These are phyloP conservation scores for Buphagus erythrorhynchus DNA, from an alignment of 2,797 vertebrate species.

Conservation along the genomic window DNA sequence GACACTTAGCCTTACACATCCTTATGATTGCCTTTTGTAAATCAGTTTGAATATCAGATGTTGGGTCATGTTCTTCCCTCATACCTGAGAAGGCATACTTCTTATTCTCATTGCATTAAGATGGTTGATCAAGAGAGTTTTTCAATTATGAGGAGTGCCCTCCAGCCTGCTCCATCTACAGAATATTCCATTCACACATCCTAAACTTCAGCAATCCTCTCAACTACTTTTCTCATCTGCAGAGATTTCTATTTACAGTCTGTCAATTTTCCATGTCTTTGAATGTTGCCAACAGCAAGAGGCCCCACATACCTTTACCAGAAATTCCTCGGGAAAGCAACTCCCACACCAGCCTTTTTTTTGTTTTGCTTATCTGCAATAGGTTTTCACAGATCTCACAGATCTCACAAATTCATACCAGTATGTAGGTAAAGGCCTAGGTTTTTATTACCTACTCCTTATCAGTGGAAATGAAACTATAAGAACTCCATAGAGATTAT, in stretches of 20 bases:
- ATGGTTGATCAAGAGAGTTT: not conserved
- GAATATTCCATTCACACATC: not conserved
- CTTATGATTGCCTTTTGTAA: not conserved
- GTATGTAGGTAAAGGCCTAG: not conserved
- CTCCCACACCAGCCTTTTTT: not conserved
- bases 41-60: not conserved
- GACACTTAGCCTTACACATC: not conserved
- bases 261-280: not conserved
- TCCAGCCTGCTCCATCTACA: not conserved
- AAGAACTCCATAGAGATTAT: rapidly evolving
- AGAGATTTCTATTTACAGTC: not conserved
- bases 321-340: not conserved
- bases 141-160: not conserved
- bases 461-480: not conserved
- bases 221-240: not conserved
- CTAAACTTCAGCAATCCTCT: not conserved
- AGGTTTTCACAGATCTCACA: not conserved
- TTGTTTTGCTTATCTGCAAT: not conserved
- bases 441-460: not conserved
- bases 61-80: not conserved
- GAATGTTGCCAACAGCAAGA: not conserved
- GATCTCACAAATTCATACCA: not conserved
- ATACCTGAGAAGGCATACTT: not conserved
- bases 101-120: not conserved
- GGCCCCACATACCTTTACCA: not conserved